Base-by-base conservation (phyloP, 2,113 vertebrate species). In the Zapus hudsonius region DNA sequence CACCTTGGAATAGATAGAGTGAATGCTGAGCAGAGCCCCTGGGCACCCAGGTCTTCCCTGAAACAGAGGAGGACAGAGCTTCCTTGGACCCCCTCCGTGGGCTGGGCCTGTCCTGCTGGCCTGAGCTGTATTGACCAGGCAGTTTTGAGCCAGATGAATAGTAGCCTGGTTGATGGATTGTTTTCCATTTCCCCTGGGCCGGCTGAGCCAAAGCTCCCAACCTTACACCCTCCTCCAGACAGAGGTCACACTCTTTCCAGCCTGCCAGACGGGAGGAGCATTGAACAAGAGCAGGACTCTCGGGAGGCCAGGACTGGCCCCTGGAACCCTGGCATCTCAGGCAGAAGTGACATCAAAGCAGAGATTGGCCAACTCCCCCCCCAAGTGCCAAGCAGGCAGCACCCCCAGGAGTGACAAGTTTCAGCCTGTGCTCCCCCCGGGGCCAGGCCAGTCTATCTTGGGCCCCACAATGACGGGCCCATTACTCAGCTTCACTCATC, bases 291-390 rank as follows among this genome's bases (percentile, higher is more conserved):
- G 31, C n/a, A 27, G 90, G 55, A 59, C 36, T 84, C 61, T 59
- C 0, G 0, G 73, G 80, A 66, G 73, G 64, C 67, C 52, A 42
- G 78, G 33, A 36, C 87, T 75, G 86, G 76, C 89, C 81, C 83
- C 84, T 12, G 25, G 84, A 67, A 61, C 73, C 67, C 64, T 79
- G 94, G 89, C 89, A 67, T 89, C 83, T 67, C 42, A 83, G 67
- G 27, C 91, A 92, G 87, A 92, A 87, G 69, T 78, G 70, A n/a
- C 73, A 85, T 83, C 89, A 74, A 33, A 96, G 92, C 89, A 10
- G 63, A 66, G 92, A 91, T 92, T 96, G 95, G 91, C 81, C 2
- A 0, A 36, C 59, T 92, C 95, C 86, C 47, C 83, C 72, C 80
- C 81, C 75, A 72, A 59, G 82, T 84, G 92, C 91, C 95, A 87